Base-by-base conservation (phyloP, 2,888 invertebrate genomes). In the Homarus gammarus region DNA sequence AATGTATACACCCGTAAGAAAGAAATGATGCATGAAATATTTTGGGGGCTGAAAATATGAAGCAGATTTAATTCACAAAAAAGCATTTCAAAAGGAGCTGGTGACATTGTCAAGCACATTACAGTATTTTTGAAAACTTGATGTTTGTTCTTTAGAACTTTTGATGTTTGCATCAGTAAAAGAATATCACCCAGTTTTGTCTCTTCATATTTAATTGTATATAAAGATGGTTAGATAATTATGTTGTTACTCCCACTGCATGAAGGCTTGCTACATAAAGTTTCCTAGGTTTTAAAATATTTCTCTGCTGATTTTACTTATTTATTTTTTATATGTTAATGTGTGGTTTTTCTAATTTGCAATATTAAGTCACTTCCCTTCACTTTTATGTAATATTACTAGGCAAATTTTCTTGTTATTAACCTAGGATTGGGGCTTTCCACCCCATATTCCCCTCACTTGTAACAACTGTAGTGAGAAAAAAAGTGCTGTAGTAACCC, bases 241-340 rank as follows among this genome's bases (percentile, higher is more conserved):
- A 31, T 51, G 36, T 61, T 68, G 18, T 22, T 70, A 83, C 51
- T 36, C 36, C 33, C 51, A 36, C 56, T 83, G 83, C 83, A 83
- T 83, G 83, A 83, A 51, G 51, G 83, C 83, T 83, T 83, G 83
- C 83, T 72, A 72, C 31, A 49, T 70, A 33, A 75, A 38, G 40
- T 75, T 40, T 75, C 40, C n/a, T 75, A 75, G 49, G n/a, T 75
- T 12, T 73, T 40, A 40, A 44, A 6, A 75, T 38, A 40, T 1
- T 75, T 75, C 15, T 75, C 6, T 44, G 8, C 44, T 44, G 6
- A 27, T n/a, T n/a, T n/a, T n/a, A n/a, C n/a, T n/a, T n/a, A n/a
- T n/a, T n/a, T n/a, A 44, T 38, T 15, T 40, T 33, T 36, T 72
- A 36, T 36, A 38, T 27, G 15, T 6, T 72, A 36, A 36, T 27